phyloP scores from a whole-genome alignment of 2,888 invertebrate genomes.

The Morpho deidamia region DNA sequence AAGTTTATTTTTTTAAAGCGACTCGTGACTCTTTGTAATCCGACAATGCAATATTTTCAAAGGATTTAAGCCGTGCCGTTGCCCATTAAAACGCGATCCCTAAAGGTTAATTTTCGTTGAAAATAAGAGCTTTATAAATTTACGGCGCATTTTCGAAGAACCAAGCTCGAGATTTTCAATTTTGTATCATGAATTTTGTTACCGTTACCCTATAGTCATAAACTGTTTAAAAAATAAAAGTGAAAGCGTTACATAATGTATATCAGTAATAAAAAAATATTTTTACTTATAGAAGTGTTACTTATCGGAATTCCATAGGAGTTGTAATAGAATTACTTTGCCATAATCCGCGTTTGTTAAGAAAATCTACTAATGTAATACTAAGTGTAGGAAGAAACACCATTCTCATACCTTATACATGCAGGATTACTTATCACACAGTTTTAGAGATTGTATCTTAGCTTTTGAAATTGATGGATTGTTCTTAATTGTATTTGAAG shows the following conservation, averaged over 20 bases:
- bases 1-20: background rate
- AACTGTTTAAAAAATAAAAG: conserved; percentile 1
- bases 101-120: conserved; percentile 11
- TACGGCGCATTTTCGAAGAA: conserved; percentile 4
- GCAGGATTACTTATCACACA: no score
- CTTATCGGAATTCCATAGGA: background rate
- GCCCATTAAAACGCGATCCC: conserved; percentile 12
- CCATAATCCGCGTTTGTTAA: no score
- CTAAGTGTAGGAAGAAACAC: no score
- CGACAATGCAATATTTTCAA: conserved; percentile 10
- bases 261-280: no score
- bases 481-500: no score
- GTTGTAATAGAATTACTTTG: no score
- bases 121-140: conserved; percentile 11
- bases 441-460: no score
- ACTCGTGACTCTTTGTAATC: background rate
- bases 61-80: conserved; percentile 6
- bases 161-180: conserved; percentile 10
- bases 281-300: background rate
- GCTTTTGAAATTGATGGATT: no score
- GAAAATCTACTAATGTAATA: no score
- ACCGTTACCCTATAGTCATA: conserved; percentile 3
- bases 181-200: conserved; percentile 10
- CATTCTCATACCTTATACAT: no score
- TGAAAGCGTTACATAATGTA: no score